phyloP scores from a whole-genome alignment of 2,888 invertebrate genomes.

The Drosophila setosimentum region DNA sequence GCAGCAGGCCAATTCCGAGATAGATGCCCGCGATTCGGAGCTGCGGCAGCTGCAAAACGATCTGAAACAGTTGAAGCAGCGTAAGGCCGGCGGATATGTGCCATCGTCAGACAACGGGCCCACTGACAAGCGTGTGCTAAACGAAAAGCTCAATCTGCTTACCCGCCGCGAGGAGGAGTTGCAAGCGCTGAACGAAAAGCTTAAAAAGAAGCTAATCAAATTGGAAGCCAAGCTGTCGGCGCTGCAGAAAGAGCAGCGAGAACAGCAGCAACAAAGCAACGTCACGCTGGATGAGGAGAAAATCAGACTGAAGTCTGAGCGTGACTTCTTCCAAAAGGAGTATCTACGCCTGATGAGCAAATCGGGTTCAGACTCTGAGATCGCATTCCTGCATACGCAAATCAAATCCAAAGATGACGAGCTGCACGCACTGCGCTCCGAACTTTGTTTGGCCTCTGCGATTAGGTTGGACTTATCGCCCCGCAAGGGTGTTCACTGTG shows the following conservation, averaged over 20 bases:
- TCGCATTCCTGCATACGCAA: slow-evolving; percentile 82
- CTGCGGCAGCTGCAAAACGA: slow-evolving; percentile 81
- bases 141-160: slow-evolving; percentile 87
- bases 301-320: slow-evolving; percentile 82
- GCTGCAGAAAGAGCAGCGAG: slow-evolving; percentile 57
- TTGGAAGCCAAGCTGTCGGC: slow-evolving; percentile 83
- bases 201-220: slow-evolving; percentile 86
- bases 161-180: slow-evolving; percentile 87
- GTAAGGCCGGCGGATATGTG: slow-evolving; percentile 21
- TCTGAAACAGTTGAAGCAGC: slow-evolving; percentile 59
- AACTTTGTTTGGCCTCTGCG: slow-evolving; percentile 57
- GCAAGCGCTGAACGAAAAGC: slow-evolving; percentile 86
- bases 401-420: slow-evolving; percentile 84
- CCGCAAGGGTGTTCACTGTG: slow-evolving; percentile 34
- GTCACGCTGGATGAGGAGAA: slow-evolving; percentile 81
- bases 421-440: slow-evolving; percentile 73
- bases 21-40: slow-evolving; percentile 87
- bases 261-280: slow-evolving; percentile 44
- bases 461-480: slow-evolving; percentile 44
- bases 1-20: slow-evolving; percentile 90
- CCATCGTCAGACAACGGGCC: slow-evolving; percentile 37
- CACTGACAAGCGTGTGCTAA: slow-evolving; percentile 87
- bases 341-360: slow-evolving; percentile 82
- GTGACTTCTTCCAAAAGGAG: slow-evolving; percentile 85
- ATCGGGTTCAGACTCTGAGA: slow-evolving; percentile 80